A percentile compares a stretch with the other conserved stretches of the same genome.
Conservation (phyloP, 2,113 vertebrate genomes). For the Chaenocephalus aceratus region DNA sequence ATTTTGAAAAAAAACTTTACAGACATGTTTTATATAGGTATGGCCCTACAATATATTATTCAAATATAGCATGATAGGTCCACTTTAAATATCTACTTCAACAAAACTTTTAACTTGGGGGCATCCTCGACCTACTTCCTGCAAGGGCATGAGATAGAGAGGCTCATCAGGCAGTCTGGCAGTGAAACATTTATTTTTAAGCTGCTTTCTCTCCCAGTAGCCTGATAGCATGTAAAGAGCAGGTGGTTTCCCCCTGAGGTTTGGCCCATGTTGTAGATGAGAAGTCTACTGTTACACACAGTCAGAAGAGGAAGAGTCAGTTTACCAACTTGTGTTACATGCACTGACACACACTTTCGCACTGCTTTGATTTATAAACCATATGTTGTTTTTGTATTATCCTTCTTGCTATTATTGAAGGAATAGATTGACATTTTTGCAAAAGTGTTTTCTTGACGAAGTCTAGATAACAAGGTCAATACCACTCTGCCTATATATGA, state of each 20-base stretch:
- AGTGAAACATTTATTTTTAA: constrained; percentile 62
- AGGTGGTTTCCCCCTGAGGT: constrained; percentile 43
- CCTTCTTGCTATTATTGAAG: background rate
- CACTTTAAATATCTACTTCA: constrained; percentile 21
- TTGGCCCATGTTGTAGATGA: constrained; percentile 40
- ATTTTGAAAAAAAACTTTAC: too few relatives aligned
- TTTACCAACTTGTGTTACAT: constrained; percentile 17
- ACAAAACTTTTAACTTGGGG: constrained; percentile 48
- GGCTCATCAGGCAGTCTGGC: constrained; percentile 29
- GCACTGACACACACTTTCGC: background rate
- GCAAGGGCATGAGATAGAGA: constrained; percentile 21
- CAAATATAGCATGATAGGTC: too few relatives aligned
- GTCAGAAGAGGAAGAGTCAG: constrained; percentile 20
- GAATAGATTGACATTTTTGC: background rate
- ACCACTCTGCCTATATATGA: background rate
- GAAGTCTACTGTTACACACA: constrained; percentile 53
- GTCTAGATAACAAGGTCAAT: background rate
- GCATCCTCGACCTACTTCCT: constrained; percentile 56
- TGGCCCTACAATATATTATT: too few relatives aligned
- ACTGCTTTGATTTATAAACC: background rate
- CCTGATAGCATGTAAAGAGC: constrained; percentile 36
- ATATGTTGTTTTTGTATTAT: background rate
- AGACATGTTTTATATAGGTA: too few relatives aligned
- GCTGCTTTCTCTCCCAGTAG: constrained; percentile 23
- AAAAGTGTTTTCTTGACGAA: background rate